phyloP scores from a whole-genome alignment of 2,113 vertebrate genomes.

The Pterophyllum scalare region DNA sequence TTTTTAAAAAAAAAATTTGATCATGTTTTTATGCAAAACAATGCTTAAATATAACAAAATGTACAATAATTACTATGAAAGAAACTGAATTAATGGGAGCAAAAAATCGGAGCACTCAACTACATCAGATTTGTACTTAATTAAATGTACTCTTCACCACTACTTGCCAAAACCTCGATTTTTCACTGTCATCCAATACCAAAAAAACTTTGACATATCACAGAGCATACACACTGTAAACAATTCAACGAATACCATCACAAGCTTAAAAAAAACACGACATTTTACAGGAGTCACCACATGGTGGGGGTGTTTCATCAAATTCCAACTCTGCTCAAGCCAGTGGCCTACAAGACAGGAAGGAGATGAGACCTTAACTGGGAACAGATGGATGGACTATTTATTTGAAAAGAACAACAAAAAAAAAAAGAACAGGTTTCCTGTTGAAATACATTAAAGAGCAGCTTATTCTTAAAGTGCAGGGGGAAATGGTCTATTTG shows the following conservation, averaged over 20 bases:
- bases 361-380: not conserved
- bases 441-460: not conserved
- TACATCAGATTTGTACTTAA: not conserved
- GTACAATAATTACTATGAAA: not conserved
- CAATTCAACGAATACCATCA: not conserved
- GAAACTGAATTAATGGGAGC: not conserved
- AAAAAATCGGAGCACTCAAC: not conserved
- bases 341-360: not conserved
- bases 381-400: not conserved
- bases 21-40: not conserved
- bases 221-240: not conserved
- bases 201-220: not conserved
- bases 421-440: not conserved
- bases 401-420: not conserved
- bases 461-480: not conserved
- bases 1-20: not conserved
- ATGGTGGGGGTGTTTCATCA: conserved; percentile 41
- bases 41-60: not conserved
- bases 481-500: not conserved
- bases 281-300: not conserved
- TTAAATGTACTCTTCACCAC: not conserved
- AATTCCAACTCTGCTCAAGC: not conserved
- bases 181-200: not conserved
- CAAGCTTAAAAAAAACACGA: not conserved
- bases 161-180: not conserved